A percentile compares a stretch with the other conserved stretches of the same genome.
These are phyloP conservation scores for Augochlora pura DNA, from an alignment of 1,140 invertebrate species.

Conservation along the genomic window DNA sequence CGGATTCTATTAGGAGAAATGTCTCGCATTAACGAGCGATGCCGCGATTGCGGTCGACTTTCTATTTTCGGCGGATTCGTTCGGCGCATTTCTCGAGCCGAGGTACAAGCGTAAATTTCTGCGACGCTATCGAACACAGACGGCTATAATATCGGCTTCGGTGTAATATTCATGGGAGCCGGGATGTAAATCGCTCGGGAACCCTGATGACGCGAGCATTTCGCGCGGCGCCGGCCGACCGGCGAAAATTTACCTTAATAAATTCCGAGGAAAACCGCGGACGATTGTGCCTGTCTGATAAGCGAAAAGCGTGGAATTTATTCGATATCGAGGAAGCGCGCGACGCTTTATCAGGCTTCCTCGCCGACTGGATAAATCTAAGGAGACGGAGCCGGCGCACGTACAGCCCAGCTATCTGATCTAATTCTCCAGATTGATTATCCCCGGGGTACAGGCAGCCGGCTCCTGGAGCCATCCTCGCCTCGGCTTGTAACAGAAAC, in stretches of 20 bases:
- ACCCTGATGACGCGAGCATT: background rate
- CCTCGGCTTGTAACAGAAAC: slow-evolving; percentile 48
- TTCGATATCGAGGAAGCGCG: slow-evolving; percentile 32
- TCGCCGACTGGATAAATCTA: slow-evolving; percentile 45
- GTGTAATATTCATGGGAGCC: background rate
- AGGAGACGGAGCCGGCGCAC: slow-evolving; percentile 50
- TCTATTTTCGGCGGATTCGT: too few species aligned
- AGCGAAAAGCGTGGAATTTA: slow-evolving; percentile 32
- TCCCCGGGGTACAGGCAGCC: slow-evolving; percentile 30
- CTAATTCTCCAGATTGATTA: slow-evolving; percentile 56
- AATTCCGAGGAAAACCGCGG: slow-evolving; percentile 12
- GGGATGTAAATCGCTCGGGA: background rate
- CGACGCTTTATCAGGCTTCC: slow-evolving; percentile 35
- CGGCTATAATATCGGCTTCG: background rate
- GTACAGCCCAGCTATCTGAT: slow-evolving; percentile 50
- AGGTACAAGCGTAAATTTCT: background rate
- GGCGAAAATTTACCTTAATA: background rate
- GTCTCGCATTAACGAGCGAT: too few species aligned
- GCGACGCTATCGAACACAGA: background rate
- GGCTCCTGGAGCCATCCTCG: slow-evolving; percentile 40
- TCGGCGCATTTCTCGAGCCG: too few species aligned
- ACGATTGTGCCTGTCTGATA: slow-evolving; percentile 21
- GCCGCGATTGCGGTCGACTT: too few species aligned
- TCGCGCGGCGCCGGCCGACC: background rate
- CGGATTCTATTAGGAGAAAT: too few species aligned